Base-by-base conservation (phyloP, 1,140 invertebrate genomes). In the Argopecten irradians region DNA sequence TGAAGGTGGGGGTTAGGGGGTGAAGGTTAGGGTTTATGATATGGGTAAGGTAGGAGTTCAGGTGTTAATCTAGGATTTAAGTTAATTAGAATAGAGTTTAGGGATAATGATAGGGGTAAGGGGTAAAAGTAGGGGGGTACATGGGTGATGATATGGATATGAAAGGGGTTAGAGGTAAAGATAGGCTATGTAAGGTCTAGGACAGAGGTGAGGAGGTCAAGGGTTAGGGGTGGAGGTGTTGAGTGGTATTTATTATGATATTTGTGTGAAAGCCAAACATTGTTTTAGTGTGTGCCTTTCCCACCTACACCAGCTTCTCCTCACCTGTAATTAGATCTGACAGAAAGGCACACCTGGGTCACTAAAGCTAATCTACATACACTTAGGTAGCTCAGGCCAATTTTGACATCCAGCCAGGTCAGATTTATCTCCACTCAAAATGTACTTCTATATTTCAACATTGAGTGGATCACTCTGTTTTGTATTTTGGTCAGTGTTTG, bases 281-380 rank as follows among this genome's bases (percentile, higher is more conserved):
- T 71, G 55, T 71, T 71, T 71, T 71, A 71, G 55, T 71, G 55
- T 71, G 13, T 1, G 55, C 55, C 55, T 2, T 28, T 28, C 0
- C n/a, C n/a, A 71, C 55, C 55, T 28, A 71, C 55, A 46, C 55
- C n/a, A 71, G 55, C 22, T 22, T 11, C 55, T 11, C 28, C n/a
- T 71, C 55, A 71, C 55, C 55, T 71, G 55, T 71, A 71, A 71
- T 71, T 71, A 71, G 55, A 71, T n/a, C 55, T 71, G 55, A 71
- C 55, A 28, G n/a, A 71, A n/a, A 71, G 55, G 55, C 55, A 16
- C 55, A 71, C 55, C 55, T 71, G 55, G 55, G 55, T 71, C 55
- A 71, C 55, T 71, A 71, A 8, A 71, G 55, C 55, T 71, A 71
- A 71, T 71, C 55, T 71, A 71, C 22, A 71, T 28, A 71, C 55